Evolutionary conservation across 2,113 vertebrate genomes (phyloP).

Genomic region (Atractosteus spatula): DNA sequence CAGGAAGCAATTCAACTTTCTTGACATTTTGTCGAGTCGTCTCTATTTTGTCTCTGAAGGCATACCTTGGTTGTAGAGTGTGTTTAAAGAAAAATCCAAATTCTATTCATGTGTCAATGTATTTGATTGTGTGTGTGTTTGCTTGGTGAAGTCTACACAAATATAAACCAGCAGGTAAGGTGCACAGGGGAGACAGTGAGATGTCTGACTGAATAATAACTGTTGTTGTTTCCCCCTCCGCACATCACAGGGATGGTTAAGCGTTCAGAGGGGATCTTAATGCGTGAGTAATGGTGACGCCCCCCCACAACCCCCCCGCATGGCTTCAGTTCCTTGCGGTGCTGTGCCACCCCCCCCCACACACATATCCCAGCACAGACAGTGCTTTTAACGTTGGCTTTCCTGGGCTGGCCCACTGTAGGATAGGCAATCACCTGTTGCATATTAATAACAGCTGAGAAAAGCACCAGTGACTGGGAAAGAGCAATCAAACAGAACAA

Average conservation of each 20-base stretch:
- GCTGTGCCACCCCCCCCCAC: constrained; percentile 38
- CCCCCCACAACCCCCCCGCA: constrained; percentile 38
- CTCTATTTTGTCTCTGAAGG: too few relatives aligned
- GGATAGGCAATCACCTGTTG: too few relatives aligned
- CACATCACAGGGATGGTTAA: constrained; percentile 68
- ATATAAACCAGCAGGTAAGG: too few relatives aligned
- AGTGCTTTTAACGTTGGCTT: constrained; percentile 16
- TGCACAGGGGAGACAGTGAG: not conserved
- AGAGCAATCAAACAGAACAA: too few relatives aligned
- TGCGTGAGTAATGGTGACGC: constrained; percentile 67
- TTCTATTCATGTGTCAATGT: too few relatives aligned
- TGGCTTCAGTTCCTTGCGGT: constrained; percentile 51
- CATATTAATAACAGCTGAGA: too few relatives aligned
- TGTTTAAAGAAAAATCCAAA: too few relatives aligned
- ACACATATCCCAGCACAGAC: not conserved
- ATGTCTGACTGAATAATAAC: constrained; percentile 5
- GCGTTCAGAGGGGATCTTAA: constrained; percentile 62
- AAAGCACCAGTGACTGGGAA: too few relatives aligned
- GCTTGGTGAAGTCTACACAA: not conserved
- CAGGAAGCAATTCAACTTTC: too few relatives aligned
- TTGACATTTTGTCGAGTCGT: too few relatives aligned
- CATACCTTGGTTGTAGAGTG: too few relatives aligned
- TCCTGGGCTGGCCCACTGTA: not conserved
- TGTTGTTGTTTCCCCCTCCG: constrained; percentile 39
- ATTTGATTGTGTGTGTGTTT: not conserved